phyloP scores from a whole-genome alignment of 2,888 invertebrate species.

The Caenorhabditis becei region DNA sequence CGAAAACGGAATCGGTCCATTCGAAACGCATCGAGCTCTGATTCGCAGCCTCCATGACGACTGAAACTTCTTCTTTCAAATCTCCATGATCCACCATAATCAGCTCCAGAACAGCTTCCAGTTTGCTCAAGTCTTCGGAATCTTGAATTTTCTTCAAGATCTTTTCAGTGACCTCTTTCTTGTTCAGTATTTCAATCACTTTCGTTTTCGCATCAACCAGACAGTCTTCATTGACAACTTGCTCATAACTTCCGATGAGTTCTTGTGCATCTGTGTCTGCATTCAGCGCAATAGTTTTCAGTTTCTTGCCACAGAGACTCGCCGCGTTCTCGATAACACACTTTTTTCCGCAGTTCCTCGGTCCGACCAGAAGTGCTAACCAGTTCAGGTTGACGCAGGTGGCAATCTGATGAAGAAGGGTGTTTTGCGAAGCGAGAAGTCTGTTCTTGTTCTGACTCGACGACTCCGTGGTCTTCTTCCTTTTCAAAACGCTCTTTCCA shows the following conservation, averaged over 20 bases:
- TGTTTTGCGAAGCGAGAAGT: conserved; percentile 82
- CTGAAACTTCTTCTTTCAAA: conserved; percentile 31
- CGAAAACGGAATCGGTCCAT: conserved; percentile 84
- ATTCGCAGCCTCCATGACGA: conserved; percentile 50
- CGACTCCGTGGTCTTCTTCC: background rate
- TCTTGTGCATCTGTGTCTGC: conserved; percentile 96
- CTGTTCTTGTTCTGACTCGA: conserved; percentile 10
- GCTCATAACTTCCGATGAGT: conserved; percentile 97
- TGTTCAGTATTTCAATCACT: conserved; percentile 29
- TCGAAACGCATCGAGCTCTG: conserved; percentile 82
- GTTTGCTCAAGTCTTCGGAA: conserved; percentile 33
- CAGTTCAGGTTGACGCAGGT: conserved; percentile 94
- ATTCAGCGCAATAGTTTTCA: conserved; percentile 89
- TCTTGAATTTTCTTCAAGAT: background rate
- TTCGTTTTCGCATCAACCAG: conserved; percentile 47
- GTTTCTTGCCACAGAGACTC: conserved; percentile 87
- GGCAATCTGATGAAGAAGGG: conserved; percentile 88
- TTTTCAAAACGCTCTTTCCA: conserved; percentile 55
- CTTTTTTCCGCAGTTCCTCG: conserved; percentile 89
- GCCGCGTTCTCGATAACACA: conserved; percentile 88
- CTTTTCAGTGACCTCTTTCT: conserved; percentile 5
- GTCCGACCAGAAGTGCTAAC: conserved; percentile 90
- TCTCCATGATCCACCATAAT: conserved; percentile 22
- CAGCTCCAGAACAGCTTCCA: conserved; percentile 60
- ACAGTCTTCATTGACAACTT: conserved; percentile 84